Evolutionary conservation across 1,140 invertebrate species (phyloP).

Genomic region (Zaprionus vittiger): DNA sequence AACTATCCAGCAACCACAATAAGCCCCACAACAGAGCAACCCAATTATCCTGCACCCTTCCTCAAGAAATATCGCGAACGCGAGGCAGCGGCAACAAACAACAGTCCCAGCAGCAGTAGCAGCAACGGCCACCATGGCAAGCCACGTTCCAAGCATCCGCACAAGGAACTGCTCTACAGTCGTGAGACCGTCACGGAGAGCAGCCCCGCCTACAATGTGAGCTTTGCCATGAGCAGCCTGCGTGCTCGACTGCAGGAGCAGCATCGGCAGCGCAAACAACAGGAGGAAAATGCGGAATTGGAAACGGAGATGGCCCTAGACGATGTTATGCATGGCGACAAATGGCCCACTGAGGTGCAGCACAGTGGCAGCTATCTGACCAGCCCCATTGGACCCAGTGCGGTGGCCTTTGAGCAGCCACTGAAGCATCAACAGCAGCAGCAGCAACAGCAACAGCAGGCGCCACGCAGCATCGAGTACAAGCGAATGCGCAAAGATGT

Average conservation of each 20-base stretch:
- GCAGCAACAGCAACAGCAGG: conserved; percentile 43
- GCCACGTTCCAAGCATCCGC: conserved; percentile 35
- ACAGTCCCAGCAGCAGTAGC: conserved; percentile 21
- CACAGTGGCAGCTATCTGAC: conserved; percentile 63
- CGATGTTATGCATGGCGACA: conserved; percentile 67
- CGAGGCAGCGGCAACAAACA: conserved; percentile 29
- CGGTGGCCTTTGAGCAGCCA: conserved; percentile 69
- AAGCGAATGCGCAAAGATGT: conserved; percentile 57
- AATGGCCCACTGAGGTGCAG: conserved; percentile 68
- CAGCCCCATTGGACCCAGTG: conserved; percentile 74
- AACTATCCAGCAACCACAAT: conserved; percentile 14
- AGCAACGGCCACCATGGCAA: conserved; percentile 6
- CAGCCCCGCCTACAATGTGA: conserved; percentile 30
- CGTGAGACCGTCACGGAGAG: conserved; percentile 24
- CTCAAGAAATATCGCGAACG: conserved; percentile 59
- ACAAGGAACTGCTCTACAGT: conserved; percentile 42
- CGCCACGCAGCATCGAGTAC: conserved; percentile 42
- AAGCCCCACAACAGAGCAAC: conserved; percentile 60
- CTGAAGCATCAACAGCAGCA: conserved; percentile 24
- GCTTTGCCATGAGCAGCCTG: conserved; percentile 63
- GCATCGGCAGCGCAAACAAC: conserved; percentile 58
- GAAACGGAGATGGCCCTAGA: conserved; percentile 58
- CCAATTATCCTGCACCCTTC: conserved; percentile 71
- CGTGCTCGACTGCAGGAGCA: conserved; percentile 70
- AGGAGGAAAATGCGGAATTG: conserved; percentile 56